Conservation (phyloP, 2,797 vertebrate species). For the Ciconia nigra region DNA sequence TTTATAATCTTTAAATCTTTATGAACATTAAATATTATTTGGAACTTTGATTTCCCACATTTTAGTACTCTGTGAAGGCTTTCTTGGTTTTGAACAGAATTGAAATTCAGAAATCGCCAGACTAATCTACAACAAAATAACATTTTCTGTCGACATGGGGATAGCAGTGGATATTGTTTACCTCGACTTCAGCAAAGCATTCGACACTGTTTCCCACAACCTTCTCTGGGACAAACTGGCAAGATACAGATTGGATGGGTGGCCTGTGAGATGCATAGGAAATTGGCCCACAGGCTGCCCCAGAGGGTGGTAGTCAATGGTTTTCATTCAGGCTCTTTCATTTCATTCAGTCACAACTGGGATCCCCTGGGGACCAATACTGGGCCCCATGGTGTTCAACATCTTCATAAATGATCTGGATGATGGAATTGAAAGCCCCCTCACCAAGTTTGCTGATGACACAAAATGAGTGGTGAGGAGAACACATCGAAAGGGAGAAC, state of each 20-base stretch:
- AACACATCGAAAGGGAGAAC: fast-evolving
- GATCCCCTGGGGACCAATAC: not conserved
- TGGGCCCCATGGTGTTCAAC: not conserved
- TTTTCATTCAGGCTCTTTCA: not conserved
- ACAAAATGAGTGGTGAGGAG: not conserved
- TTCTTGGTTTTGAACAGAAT: not conserved
- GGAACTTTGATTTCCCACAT: not conserved
- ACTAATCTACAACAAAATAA: not conserved
- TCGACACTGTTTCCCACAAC: not conserved
- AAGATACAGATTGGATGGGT: not conserved
- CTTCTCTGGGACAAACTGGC: not conserved
- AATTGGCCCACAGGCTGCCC: not conserved
- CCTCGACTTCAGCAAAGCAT: not conserved
- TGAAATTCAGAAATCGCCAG: not conserved
- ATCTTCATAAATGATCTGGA: not conserved
- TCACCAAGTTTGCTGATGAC: not conserved
- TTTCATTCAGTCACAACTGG: not conserved
- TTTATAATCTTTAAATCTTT: not conserved
- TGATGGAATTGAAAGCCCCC: not conserved
- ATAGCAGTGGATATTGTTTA: not conserved
- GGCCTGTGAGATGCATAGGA: not conserved
- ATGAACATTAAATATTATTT: not conserved
- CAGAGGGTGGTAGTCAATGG: not conserved
- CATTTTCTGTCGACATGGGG: not conserved
- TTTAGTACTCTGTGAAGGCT: not conserved